Evolutionary conservation across 2,113 vertebrate genomes (phyloP).

Genomic region (Anarrhichthys ocellatus): DNA sequence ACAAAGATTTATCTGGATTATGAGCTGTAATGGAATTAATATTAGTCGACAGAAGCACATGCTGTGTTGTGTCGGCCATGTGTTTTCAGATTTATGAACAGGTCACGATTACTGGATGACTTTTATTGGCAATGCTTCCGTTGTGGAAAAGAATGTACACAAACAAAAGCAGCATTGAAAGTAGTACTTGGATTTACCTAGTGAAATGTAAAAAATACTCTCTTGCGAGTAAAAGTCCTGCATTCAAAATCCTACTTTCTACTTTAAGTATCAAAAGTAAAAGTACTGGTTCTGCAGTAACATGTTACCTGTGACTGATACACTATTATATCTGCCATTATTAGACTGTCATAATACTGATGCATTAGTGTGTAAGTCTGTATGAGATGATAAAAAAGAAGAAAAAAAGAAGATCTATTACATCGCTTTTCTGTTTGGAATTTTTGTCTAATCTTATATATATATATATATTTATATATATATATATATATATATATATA

Average conservation of each 20-base stretch:
- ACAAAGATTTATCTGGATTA: conserved; percentile 56
- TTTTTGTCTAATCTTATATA: no score
- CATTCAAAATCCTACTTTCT: not conserved
- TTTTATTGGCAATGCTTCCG: not conserved
- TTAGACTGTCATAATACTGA: not conserved
- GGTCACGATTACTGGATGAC: not conserved
- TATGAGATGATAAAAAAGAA: no score
- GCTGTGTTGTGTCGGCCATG: not conserved
- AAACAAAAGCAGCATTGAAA: not conserved
- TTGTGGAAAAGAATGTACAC: not conserved
- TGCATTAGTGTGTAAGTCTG: no score
- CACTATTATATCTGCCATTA: not conserved
- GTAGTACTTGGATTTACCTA: not conserved
- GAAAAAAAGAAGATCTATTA: no score
- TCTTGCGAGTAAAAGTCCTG: not conserved
- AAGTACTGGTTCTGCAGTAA: not conserved
- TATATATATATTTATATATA: no score
- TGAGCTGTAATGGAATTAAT: conserved; percentile 34
- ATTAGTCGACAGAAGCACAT: conserved; percentile 40
- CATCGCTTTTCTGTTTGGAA: no score
- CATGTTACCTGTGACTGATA: not conserved
- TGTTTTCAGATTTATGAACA: not conserved
- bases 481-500: no score
- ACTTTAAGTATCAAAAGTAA: not conserved
- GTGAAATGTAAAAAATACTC: not conserved